Conservation (phyloP, 2,113 vertebrate genomes). For the Bos javanicus region DNA sequence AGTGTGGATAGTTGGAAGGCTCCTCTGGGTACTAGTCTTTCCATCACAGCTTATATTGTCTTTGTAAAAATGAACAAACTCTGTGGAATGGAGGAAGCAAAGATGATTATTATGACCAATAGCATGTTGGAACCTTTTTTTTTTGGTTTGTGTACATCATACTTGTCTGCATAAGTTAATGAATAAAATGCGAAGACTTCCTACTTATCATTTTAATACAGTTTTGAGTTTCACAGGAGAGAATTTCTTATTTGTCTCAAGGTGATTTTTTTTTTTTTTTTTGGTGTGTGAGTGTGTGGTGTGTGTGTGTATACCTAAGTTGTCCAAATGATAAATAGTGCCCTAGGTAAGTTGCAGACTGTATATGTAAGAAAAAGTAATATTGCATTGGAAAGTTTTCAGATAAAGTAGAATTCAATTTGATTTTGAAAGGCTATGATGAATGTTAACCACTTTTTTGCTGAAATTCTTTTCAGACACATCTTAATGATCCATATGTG, state of each 20-base stretch:
- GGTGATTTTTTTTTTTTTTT: conserved; percentile 70
- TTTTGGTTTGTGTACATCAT: conserved; percentile 43
- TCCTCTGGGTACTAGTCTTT: conserved; percentile 63
- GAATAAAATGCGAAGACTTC: conserved; percentile 73
- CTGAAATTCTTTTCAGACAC: conserved; percentile 71
- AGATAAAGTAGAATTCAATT: conserved; percentile 82
- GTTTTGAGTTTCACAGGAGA: conserved; percentile 75
- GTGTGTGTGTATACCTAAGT: conserved; percentile 73
- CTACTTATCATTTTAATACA: conserved; percentile 81
- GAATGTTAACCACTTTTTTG: conserved; percentile 77
- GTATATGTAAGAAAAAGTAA: conserved; percentile 74
- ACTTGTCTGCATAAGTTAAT: conserved; percentile 78
- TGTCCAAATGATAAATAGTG: conserved; percentile 84
- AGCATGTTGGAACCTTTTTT: conserved; percentile 61
- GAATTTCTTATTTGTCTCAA: conserved; percentile 80
- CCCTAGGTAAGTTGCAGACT: conserved; percentile 74
- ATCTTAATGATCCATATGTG: conserved; percentile 50
- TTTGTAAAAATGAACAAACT: conserved; percentile 71
- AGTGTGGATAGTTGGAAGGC: conserved; percentile 58
- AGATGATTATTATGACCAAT: conserved; percentile 74
- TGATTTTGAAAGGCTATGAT: conserved; percentile 73
- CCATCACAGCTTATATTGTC: conserved; percentile 70
- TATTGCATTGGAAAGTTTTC: conserved; percentile 79
- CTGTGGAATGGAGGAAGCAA: conserved; percentile 41
- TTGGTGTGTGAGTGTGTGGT: neutral